Evolutionary conservation across 2,113 vertebrate species (phyloP), one percentile per base, ranked within the genome.

Genomic region (Furnarius figulus): DNA sequence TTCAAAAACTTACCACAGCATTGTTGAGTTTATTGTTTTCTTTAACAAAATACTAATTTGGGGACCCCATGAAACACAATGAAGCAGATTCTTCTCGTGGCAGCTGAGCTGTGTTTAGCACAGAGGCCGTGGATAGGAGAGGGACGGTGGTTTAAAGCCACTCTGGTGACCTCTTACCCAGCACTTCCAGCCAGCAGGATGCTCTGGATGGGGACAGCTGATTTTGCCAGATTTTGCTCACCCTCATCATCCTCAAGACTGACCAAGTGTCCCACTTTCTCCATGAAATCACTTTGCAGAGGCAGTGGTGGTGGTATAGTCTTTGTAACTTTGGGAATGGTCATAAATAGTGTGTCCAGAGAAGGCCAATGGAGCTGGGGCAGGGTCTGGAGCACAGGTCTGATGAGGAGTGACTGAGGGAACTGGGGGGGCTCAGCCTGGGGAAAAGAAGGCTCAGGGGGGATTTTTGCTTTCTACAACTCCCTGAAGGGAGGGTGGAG

Each of bases 41-140:
- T 90, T 88, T 87, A 37, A 96, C 90, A 92, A 89, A 96, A 95
- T 39, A 90, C 90, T 96, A 92, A 95, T 96, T 96, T 94, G 12
- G 40, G 86, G 93, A 94, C 86, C 76, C 86, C 0, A 0, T 67
- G 86, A 74, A 96, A 84, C 68, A 95, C 92, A 95, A 96, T 61
- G 85, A 92, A 49, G 14, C 62, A 81, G 85, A 96, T 91, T 90
- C 67, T 37, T 85, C 24, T n/a, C 11, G 1, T 16, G 55, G 92
- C 72, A 80, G 79, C 83, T n/a, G 52, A 49, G 82, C 95, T 72
- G 56, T 7, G 68, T 88, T 93, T 65, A 88, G 95, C 63, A 71
- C 73, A 58, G 75, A 83, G 66, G 52, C 3, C 2, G 52, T 3
- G 1, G 86, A 40, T 0, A 0, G 61, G 47, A 80, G 28, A 90